phyloP scores from a whole-genome alignment of 2,113 vertebrate genomes.

The Haemorhous mexicanus region DNA sequence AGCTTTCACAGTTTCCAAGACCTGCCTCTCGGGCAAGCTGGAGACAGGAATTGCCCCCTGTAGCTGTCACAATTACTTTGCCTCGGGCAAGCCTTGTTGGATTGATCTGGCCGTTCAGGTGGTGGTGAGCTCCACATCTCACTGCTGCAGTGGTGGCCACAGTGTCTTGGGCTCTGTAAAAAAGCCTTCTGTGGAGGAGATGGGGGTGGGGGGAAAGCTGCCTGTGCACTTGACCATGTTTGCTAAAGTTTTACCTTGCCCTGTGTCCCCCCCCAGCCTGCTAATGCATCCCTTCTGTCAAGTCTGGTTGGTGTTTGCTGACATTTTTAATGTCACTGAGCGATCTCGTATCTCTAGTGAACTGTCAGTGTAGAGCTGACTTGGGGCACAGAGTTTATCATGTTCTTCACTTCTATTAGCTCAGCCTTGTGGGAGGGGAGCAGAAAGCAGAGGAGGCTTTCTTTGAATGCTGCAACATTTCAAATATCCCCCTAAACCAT shows the following conservation, averaged over 20 bases:
- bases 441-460: conserved; percentile 18
- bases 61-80: neutral
- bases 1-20: neutral
- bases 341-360: conserved; percentile 67
- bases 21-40: neutral
- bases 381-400: conserved; percentile 63
- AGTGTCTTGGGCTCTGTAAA: neutral
- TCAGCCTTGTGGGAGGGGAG: conserved; percentile 42
- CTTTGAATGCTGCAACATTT: conserved; percentile 35
- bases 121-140: neutral
- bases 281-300: conserved; percentile 37
- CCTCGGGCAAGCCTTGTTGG: neutral
- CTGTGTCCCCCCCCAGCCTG: neutral
- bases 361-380: conserved; percentile 68
- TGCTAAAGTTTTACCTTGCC: conserved; percentile 51
- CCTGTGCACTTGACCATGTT: neutral
- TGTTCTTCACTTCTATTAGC: conserved; percentile 55
- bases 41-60: neutral
- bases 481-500: conserved; percentile 50
- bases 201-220: neutral
- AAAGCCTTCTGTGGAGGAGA: neutral
- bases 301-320: conserved; percentile 62
- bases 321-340: conserved; percentile 75
- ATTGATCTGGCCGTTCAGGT: neutral
- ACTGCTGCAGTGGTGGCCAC: neutral